These are phyloP conservation scores for Pseudopipra pipra DNA, from an alignment of 2,113 vertebrate genomes.

Conservation along the genomic window DNA sequence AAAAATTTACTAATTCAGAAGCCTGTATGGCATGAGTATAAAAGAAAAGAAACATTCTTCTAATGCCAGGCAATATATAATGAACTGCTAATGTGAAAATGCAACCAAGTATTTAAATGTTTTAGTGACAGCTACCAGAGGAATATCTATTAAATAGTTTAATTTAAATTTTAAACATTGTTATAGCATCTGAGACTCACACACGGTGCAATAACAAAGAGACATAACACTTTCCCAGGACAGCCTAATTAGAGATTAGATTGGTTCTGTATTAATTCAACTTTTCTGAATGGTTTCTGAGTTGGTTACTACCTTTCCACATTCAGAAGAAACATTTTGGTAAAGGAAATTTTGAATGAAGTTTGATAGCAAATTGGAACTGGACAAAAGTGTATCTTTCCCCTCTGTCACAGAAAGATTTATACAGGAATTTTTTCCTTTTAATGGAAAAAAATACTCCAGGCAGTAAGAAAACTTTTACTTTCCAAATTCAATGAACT, in stretches of 20 bases:
- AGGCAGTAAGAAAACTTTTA: background rate
- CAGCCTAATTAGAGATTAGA: background rate
- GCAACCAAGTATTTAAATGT: background rate
- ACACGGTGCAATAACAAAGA: background rate
- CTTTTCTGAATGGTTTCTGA: background rate
- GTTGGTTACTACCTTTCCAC: background rate
- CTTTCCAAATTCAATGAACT: background rate
- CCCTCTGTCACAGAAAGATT: background rate
- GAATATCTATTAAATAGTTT: background rate
- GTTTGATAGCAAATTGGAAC: background rate
- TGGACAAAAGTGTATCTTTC: background rate
- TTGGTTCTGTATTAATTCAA: background rate
- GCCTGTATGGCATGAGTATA: background rate
- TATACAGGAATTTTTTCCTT: background rate
- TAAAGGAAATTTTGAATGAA: background rate
- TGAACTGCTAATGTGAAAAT: background rate
- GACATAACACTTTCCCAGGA: background rate
- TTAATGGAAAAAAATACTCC: background rate
- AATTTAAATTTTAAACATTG: background rate
- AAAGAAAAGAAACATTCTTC: background rate
- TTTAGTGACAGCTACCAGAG: background rate
- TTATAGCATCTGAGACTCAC: background rate
- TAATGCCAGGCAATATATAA: background rate
- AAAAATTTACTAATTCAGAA: background rate
- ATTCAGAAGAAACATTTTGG: background rate